Conservation (phyloP, 1,140 invertebrate species). For the Cyphomyrmex costatus region DNA sequence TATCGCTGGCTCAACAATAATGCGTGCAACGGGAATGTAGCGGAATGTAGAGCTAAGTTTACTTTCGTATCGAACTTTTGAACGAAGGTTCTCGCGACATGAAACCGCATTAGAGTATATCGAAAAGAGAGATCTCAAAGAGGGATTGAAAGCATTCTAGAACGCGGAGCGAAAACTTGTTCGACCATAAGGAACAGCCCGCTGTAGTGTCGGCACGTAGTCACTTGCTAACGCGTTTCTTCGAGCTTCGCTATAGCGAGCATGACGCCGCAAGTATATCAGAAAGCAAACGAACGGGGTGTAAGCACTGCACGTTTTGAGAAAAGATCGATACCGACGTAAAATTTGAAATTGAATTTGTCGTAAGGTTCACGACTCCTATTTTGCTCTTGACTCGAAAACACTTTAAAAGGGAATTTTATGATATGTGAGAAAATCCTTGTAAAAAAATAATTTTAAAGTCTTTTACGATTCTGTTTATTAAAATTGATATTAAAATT, state of each 20-base stretch:
- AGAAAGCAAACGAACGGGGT: constrained; percentile 51
- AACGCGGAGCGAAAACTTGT: constrained; percentile 64
- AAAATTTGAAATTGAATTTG: constrained; percentile 50
- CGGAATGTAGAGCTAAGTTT: constrained; percentile 61
- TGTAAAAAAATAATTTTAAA: background rate
- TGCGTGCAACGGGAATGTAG: constrained; percentile 32
- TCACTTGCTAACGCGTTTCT: constrained; percentile 74
- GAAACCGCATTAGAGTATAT: constrained; percentile 60
- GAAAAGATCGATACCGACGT: constrained; percentile 36
- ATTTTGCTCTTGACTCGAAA: background rate
- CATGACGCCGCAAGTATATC: constrained; percentile 46
- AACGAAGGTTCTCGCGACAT: constrained; percentile 11
- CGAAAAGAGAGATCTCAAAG: constrained; percentile 49
- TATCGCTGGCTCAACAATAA: constrained; percentile 65
- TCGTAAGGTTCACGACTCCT: background rate
- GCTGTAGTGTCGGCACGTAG: constrained; percentile 65
- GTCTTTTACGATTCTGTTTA: background rate
- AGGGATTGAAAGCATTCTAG: constrained; percentile 68
- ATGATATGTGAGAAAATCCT: background rate
- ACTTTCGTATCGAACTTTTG: constrained; percentile 60
- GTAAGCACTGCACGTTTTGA: constrained; percentile 55
- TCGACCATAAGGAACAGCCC: constrained; percentile 68
- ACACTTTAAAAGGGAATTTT: background rate
- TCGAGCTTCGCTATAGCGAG: constrained; percentile 52
- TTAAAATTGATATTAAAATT: background rate